Base-by-base conservation (phyloP, 1,140 invertebrate genomes). In the Drosophila ogumai region DNA sequence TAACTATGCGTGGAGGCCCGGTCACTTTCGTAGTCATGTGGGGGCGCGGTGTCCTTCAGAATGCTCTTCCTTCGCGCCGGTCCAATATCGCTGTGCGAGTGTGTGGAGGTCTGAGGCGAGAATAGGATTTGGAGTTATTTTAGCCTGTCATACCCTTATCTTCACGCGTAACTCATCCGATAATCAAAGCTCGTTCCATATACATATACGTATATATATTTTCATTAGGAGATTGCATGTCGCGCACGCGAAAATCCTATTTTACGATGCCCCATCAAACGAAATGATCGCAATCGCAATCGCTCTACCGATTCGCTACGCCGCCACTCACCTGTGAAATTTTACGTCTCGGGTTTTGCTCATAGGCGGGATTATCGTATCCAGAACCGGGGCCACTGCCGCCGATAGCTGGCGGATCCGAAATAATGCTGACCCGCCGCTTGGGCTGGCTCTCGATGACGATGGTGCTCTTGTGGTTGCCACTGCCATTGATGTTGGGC, bases 41-140 rank as follows among this genome's bases (percentile, higher is more conserved):
- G 52, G 10, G 69, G 68, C 40, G 68, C 65, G 43, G 93, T 92
- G 85, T 95, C 94, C 86, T 95, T 94, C 31, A 95, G 90, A 78
- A 95, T 95, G 87, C 95, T 95, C 90, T 95, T 95, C 71, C 95
- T 94, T 75, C 95, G 93, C 44, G 94, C 94, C 8, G 95, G 95
- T 28, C 91, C 91, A 22, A 91, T 82, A 36, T 92, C 91, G 43
- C 68, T 73, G 61, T 92, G 91, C 34, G 91, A 92, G 61, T 92
- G 91, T 52, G 84, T 90, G 8, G 91, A 92, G 7, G 86, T 88
- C 91, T 92, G 41, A 36, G 44, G 22, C 28, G 6, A 38, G 50
- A 73, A 78, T 38, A 46, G 22, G 2, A 34, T 36, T 57, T 5
- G n/a, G 8, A 10, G n/a, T 44, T 66, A 56, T n/a, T 75, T 25